Evolutionary conservation across 2,888 invertebrate species (phyloP).

Genomic region (Girardia tigrina): DNA sequence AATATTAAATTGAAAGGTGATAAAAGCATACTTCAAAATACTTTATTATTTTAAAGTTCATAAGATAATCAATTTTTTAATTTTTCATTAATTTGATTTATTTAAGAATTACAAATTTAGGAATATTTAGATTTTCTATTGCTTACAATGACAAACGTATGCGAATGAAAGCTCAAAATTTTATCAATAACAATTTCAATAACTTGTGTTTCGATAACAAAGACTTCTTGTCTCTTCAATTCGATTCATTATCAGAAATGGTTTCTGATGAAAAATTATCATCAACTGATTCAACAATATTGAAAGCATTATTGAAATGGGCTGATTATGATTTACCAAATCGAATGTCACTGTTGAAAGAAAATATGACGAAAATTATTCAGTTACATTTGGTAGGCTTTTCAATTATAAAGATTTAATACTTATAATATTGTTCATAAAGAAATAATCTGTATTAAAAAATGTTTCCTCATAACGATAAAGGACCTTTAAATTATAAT

Average conservation of each 20-base stretch:
- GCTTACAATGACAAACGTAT: not conserved
- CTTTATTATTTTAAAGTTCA: too few species aligned
- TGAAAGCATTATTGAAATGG: not conserved
- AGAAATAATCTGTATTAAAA: too few species aligned
- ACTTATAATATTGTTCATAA: too few species aligned
- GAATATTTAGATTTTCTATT: not conserved
- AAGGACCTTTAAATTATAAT: too few species aligned
- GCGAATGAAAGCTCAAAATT: conserved; percentile 6
- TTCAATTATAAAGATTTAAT: too few species aligned
- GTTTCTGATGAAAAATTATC: not conserved
- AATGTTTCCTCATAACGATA: too few species aligned
- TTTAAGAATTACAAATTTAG: too few species aligned
- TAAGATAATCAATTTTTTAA: too few species aligned
- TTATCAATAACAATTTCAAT: conserved; percentile 23
- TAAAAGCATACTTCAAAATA: too few species aligned
- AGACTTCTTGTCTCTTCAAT: not conserved
- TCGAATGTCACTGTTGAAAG: not conserved
- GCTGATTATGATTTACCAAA: not conserved
- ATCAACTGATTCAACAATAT: not conserved
- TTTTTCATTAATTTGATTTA: too few species aligned
- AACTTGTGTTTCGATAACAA: not conserved
- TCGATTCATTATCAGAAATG: not conserved
- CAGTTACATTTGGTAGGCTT: not conserved
- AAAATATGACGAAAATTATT: not conserved
- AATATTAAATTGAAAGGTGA: too few species aligned